A percentile compares a stretch with the other conserved stretches of the same genome.
Conservation (phyloP, 2,113 vertebrate species). For the Pristiophorus japonicus region DNA sequence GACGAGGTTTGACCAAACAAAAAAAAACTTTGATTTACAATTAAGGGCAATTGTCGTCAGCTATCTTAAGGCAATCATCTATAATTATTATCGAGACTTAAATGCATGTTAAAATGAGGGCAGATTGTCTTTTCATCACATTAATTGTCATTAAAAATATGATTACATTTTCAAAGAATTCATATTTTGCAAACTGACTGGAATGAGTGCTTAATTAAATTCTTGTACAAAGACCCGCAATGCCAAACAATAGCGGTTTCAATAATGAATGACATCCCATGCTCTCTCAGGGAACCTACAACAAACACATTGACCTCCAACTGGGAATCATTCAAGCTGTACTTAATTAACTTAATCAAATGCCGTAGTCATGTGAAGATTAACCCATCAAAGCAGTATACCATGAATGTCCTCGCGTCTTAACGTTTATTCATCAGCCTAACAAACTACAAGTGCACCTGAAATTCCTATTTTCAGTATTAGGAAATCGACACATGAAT, state of each 20-base stretch:
- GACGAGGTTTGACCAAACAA: neutral
- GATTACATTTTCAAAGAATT: constrained; percentile 18
- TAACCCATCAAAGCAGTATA: neutral
- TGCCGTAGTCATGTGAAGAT: constrained; percentile 23
- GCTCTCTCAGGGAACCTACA: constrained; percentile 22
- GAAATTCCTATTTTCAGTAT: neutral
- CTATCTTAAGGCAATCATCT: constrained; percentile 15
- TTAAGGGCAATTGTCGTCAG: constrained; percentile 1
- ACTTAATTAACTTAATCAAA: constrained; percentile 30
- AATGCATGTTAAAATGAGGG: constrained; percentile 5
- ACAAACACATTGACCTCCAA: constrained; percentile 23
- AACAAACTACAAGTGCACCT: neutral
- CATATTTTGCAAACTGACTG: constrained; percentile 17
- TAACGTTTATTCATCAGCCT: neutral
- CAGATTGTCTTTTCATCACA: constrained; percentile 27
- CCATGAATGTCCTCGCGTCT: neutral
- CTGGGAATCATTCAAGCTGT: constrained; percentile 30
- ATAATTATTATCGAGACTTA: constrained; percentile 8
- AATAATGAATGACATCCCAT: constrained; percentile 9
- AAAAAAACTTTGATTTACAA: constrained; percentile 7
- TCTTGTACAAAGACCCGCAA: constrained; percentile 11
- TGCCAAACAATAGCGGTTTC: constrained; percentile 26
- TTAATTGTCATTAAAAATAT: constrained; percentile 18
- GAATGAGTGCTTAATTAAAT: constrained; percentile 20
- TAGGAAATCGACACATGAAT: neutral